Conservation (phyloP, 2,797 vertebrate genomes). For the Poecilia velifera region DNA sequence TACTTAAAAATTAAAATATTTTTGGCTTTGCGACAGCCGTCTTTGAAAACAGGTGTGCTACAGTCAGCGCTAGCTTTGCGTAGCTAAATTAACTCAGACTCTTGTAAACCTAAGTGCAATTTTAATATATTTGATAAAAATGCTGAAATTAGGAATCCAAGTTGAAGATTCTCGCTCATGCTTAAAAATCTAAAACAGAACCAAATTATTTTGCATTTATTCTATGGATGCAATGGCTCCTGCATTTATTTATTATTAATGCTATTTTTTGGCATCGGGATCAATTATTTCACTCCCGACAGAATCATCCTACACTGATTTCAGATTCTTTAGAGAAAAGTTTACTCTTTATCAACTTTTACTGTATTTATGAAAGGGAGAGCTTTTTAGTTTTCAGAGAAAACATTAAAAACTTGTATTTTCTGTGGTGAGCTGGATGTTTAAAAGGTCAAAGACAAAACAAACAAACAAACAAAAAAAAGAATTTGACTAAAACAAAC, state of each 20-base stretch:
- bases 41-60: background rate
- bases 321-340: background rate
- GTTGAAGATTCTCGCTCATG: background rate
- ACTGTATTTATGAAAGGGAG: background rate
- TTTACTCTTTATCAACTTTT: background rate
- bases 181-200: background rate
- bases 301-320: background rate
- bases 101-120: background rate
- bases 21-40: background rate
- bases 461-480: background rate
- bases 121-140: too few species aligned
- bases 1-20: background rate
- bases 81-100: background rate
- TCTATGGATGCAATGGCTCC: background rate
- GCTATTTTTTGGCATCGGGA: background rate
- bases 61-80: background rate
- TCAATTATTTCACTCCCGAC: background rate
- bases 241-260: background rate
- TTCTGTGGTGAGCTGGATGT: background rate
- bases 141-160: background rate
- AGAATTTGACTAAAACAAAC: background rate
- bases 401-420: background rate
- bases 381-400: background rate
- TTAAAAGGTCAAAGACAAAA: background rate
- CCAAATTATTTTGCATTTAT: background rate